Conservation (phyloP, 2,113 vertebrate genomes). For the Psittacus erithacus region DNA sequence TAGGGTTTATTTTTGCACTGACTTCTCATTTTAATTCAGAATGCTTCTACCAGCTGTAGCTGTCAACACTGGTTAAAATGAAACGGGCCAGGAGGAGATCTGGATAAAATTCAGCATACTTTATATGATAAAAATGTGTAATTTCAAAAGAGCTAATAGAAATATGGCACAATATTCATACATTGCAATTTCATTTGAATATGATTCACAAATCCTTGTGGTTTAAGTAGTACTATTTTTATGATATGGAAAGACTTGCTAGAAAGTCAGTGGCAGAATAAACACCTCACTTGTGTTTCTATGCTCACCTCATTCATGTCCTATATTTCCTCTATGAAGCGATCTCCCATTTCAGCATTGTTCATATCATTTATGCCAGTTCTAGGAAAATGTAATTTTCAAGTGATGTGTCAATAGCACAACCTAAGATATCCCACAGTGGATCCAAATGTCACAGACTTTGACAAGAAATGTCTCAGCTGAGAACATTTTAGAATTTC, state of each 20-base stretch:
- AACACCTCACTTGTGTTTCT: not conserved
- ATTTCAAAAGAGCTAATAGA: constrained; percentile 32
- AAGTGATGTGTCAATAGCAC: not conserved
- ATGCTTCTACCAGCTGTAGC: not conserved
- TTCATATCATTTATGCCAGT: not conserved
- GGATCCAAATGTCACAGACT: not conserved
- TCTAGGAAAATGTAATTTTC: not conserved
- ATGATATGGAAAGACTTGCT: not conserved
- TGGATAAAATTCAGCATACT: not conserved
- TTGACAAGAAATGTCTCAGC: not conserved
- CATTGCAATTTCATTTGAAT: not conserved
- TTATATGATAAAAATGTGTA: not conserved
- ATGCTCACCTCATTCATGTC: not conserved
- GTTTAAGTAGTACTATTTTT: not conserved
- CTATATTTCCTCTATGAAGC: not conserved
- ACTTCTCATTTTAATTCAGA: constrained; percentile 6
- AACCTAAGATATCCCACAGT: not conserved
- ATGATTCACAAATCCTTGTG: not conserved
- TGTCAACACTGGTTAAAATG: constrained; percentile 19
- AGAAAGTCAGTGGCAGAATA: not conserved
- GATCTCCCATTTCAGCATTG: not conserved
- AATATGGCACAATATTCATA: not conserved
- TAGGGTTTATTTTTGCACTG: not conserved
- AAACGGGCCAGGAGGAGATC: not conserved
- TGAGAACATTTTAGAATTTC: not conserved